These are phyloP conservation scores for Pseudomyrmex gracilis DNA, from an alignment of 1,140 invertebrate genomes.

Conservation along the genomic window DNA sequence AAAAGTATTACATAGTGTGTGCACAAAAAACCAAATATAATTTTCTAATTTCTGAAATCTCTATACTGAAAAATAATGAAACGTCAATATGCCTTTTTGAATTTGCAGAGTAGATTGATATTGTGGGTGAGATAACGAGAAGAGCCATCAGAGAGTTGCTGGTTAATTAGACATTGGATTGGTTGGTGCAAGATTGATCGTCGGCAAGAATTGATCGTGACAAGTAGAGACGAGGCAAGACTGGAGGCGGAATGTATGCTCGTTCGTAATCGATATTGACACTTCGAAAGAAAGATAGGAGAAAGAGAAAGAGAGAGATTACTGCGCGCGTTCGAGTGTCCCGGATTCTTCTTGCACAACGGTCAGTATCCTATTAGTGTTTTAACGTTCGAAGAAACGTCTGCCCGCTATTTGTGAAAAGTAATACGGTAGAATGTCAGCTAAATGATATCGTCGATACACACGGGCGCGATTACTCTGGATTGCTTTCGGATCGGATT, in stretches of 20 bases:
- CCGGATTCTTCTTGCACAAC: constrained; percentile 30
- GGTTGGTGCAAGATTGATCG: constrained; percentile 48
- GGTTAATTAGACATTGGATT: constrained; percentile 56
- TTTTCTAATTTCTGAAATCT: constrained; percentile 8
- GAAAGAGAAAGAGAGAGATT: constrained; percentile 1
- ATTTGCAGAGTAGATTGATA: constrained; percentile 9
- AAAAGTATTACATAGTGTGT: not conserved
- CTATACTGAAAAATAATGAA: constrained; percentile 4
- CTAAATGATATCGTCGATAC: constrained; percentile 31
- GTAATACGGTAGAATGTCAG: constrained; percentile 46
- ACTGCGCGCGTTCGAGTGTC: constrained; percentile 44
- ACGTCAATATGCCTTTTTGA: constrained; percentile 6
- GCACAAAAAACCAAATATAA: not conserved
- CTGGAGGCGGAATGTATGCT: constrained; percentile 15
- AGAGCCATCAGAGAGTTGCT: constrained; percentile 19
- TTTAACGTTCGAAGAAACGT: constrained; percentile 25
- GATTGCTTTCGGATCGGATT: constrained; percentile 28
- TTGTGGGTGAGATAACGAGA: constrained; percentile 17
- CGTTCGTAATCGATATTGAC: constrained; percentile 50
- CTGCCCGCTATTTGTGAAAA: constrained; percentile 37
- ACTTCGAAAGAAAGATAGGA: constrained; percentile 20
- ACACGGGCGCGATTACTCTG: constrained; percentile 21
- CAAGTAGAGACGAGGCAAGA: constrained; percentile 2
- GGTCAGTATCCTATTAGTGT: constrained; percentile 53
- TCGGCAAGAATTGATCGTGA: constrained; percentile 29